Evolutionary conservation across 2,888 invertebrate genomes (phyloP).

Genomic region (Pammene fasciana): DNA sequence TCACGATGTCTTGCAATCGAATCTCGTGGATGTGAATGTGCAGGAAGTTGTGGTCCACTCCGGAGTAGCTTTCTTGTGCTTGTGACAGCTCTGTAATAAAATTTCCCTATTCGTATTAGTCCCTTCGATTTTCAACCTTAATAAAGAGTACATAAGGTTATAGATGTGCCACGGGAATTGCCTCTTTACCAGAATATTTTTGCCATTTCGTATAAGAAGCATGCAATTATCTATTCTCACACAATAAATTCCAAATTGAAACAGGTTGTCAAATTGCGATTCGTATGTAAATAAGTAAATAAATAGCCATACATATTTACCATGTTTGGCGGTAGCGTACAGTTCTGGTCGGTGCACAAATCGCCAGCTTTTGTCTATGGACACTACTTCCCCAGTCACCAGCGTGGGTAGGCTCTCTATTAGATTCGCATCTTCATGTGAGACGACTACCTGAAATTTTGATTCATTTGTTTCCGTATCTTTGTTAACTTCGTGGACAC

Average conservation of each 20-base stretch:
- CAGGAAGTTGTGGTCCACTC: slow-evolving; percentile 47
- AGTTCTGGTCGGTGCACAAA: slow-evolving; percentile 62
- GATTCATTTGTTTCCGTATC: not conserved
- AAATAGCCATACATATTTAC: slow-evolving; percentile 25
- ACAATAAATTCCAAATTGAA: too few relatives aligned
- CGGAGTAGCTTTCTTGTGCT: not conserved
- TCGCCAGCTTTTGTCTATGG: slow-evolving; percentile 41
- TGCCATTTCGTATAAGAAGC: too few relatives aligned
- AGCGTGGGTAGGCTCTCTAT: slow-evolving; percentile 52
- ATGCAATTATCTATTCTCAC: too few relatives aligned
- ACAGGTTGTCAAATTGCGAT: too few relatives aligned
- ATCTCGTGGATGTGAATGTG: slow-evolving; percentile 63
- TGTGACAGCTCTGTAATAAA: slow-evolving; percentile 26
- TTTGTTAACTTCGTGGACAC: not conserved
- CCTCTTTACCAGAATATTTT: too few relatives aligned
- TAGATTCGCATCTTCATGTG: slow-evolving; percentile 45
- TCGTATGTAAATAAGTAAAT: not conserved
- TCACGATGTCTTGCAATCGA: slow-evolving; percentile 51
- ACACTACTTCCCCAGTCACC: slow-evolving; percentile 59
- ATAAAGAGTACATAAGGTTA: not conserved
- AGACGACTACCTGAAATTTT: slow-evolving; percentile 17
- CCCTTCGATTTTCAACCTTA: not conserved
- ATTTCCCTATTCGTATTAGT: not conserved
- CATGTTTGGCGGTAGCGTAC: slow-evolving; percentile 49
- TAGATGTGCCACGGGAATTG: too few relatives aligned